Evolutionary conservation across 2,113 vertebrate species (phyloP).

Genomic region (Phycodurus eques): DNA sequence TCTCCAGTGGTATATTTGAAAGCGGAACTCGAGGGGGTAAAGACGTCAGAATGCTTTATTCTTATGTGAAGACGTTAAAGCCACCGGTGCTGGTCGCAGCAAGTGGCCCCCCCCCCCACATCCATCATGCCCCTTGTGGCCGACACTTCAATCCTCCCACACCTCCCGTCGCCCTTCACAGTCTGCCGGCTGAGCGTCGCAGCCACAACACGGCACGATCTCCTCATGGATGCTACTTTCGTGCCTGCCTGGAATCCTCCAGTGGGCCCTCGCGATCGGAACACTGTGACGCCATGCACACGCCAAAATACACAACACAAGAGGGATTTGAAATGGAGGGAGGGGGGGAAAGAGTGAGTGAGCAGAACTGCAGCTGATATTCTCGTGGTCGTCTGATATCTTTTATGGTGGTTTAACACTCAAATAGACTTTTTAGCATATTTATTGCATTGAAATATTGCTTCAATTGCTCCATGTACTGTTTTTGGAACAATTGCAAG

Average conservation of each 20-base stretch:
- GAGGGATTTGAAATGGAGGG: not conserved
- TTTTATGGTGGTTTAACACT: not conserved
- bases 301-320: not conserved
- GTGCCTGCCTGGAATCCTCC: constrained; percentile 17
- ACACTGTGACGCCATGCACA: not conserved
- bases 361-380: not conserved
- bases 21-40: constrained; percentile 15
- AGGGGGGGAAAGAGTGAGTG: too few species aligned
- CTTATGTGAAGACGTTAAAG: constrained; percentile 33
- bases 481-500: constrained; percentile 30
- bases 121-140: constrained; percentile 48
- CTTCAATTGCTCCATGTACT: not conserved
- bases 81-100: constrained; percentile 19
- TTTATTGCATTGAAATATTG: not conserved
- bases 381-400: not conserved
- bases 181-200: constrained; percentile 46
- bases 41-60: constrained; percentile 16
- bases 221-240: constrained; percentile 10
- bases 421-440: not conserved
- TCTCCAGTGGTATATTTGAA: constrained; percentile 18
- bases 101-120: constrained; percentile 28
- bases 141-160: constrained; percentile 64
- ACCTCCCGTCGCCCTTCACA: constrained; percentile 60
- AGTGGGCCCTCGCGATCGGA: constrained; percentile 20
- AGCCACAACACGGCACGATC: constrained; percentile 20